phyloP scores from a whole-genome alignment of 1,140 invertebrate genomes.

The Caenorhabditis elegans region DNA sequence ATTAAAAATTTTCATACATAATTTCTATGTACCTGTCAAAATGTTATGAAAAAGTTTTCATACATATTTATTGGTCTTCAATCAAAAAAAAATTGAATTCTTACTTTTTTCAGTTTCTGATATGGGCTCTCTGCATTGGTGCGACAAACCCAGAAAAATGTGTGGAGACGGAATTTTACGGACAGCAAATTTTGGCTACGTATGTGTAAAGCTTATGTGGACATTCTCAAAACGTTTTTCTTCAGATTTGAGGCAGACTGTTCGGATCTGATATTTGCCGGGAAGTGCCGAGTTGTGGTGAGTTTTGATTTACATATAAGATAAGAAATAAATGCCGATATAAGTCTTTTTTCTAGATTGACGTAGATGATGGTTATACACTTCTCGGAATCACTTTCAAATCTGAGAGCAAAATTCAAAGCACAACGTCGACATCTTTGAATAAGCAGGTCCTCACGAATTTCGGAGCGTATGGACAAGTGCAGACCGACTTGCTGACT shows the following conservation, averaged over 20 bases:
- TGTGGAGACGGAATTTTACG: slow-evolving; percentile 9
- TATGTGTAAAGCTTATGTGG: background rate
- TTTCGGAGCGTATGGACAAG: slow-evolving; percentile 8
- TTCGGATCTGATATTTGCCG: slow-evolving; percentile 6
- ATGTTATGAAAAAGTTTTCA: too few relatives aligned
- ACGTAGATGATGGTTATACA: background rate
- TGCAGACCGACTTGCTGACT: background rate
- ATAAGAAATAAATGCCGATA: background rate
- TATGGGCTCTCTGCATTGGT: background rate
- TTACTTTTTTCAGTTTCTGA: background rate
- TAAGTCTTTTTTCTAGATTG: background rate
- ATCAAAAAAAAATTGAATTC: too few relatives aligned
- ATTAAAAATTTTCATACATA: too few relatives aligned
- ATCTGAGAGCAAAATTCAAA: background rate
- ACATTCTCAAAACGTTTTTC: background rate
- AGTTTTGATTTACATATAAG: background rate
- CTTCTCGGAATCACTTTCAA: slow-evolving; percentile 24
- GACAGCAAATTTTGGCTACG: background rate
- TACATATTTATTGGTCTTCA: too few relatives aligned
- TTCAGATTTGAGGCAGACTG: slow-evolving; percentile 15
- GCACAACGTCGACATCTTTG: background rate
- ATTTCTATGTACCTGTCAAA: too few relatives aligned
- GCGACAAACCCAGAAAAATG: background rate
- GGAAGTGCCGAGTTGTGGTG: background rate
- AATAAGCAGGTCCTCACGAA: background rate